Percentiles rank a stretch among this genome's conserved stretches.
Evolutionary conservation across 2,888 invertebrate genomes (phyloP).

Genomic region (Onchidella celtica): DNA sequence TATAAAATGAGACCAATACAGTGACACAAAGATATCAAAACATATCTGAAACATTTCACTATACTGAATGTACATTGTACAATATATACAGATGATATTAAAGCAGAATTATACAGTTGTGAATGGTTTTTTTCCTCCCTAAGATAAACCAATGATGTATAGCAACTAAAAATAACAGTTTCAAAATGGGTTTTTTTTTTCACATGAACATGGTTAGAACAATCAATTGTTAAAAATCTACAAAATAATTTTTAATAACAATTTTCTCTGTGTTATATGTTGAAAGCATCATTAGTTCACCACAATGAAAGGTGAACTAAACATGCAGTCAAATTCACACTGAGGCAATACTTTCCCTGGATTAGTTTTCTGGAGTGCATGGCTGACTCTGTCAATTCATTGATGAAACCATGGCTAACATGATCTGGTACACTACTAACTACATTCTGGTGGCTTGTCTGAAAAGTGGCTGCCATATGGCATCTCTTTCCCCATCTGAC

Average conservation of each 20-base stretch:
- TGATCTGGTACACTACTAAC: too few relatives aligned
- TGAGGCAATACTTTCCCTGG: neutral
- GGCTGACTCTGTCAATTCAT: too few relatives aligned
- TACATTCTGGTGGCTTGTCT: constrained; percentile 50
- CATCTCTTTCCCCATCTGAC: constrained; percentile 38
- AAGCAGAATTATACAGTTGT: constrained; percentile 18
- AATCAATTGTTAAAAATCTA: neutral
- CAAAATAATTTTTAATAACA: neutral
- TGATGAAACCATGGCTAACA: too few relatives aligned
- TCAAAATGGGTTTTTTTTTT: neutral
- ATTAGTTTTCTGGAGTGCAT: too few relatives aligned
- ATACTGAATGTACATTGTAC: constrained; percentile 29
- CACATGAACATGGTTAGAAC: neutral
- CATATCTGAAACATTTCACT: constrained; percentile 9
- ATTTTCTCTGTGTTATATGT: neutral
- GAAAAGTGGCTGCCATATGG: constrained; percentile 32
- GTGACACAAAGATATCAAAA: neutral
- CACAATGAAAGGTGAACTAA: neutral
- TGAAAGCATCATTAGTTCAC: neutral
- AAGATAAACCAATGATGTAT: neutral
- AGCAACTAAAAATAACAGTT: neutral
- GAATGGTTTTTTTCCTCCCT: constrained; percentile 17
- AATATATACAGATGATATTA: constrained; percentile 36
- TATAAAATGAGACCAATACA: constrained; percentile 2
- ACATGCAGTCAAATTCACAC: neutral